A percentile compares a stretch with the other conserved stretches of the same genome.
Evolutionary conservation across 2,888 invertebrate genomes (phyloP).

Genomic region (Phymatocera aterrima): DNA sequence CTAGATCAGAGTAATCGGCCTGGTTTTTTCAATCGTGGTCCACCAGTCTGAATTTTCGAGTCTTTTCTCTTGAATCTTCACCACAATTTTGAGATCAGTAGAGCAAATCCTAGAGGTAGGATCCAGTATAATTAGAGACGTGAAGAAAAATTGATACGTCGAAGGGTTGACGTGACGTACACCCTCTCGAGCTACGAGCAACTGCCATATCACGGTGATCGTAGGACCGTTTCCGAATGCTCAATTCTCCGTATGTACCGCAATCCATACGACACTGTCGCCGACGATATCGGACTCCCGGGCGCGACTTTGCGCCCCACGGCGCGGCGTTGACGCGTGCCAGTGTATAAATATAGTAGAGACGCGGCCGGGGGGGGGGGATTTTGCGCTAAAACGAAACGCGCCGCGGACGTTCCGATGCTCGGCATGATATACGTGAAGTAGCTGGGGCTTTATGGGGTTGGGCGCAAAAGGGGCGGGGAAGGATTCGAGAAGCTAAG

Average conservation of each 20-base stretch:
- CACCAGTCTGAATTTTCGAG: no score
- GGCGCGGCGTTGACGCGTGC: not conserved
- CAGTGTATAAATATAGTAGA: no score
- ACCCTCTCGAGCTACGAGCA: not conserved
- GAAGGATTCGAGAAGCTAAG: slow-evolving; percentile 62
- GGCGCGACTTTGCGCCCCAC: not conserved
- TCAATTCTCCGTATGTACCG: slow-evolving; percentile 6
- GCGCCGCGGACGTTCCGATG: slow-evolving; percentile 26
- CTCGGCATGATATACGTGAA: not conserved
- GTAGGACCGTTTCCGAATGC: not conserved
- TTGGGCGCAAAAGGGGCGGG: not conserved
- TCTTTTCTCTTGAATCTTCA: no score
- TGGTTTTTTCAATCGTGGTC: no score
- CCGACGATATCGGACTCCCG: not conserved
- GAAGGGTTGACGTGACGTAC: no score
- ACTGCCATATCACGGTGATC: not conserved
- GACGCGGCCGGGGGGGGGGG: not conserved
- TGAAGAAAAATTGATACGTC: no score
- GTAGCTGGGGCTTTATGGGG: not conserved
- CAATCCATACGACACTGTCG: slow-evolving; percentile 13
- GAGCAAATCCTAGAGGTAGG: no score
- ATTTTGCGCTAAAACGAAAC: not conserved
- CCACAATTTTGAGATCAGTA: no score
- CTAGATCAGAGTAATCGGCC: no score
- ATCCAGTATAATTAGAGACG: no score